A percentile compares a stretch with the other conserved stretches of the same genome.
Conservation (phyloP, 2,113 vertebrate species). For the Cephalopterus ornatus region DNA sequence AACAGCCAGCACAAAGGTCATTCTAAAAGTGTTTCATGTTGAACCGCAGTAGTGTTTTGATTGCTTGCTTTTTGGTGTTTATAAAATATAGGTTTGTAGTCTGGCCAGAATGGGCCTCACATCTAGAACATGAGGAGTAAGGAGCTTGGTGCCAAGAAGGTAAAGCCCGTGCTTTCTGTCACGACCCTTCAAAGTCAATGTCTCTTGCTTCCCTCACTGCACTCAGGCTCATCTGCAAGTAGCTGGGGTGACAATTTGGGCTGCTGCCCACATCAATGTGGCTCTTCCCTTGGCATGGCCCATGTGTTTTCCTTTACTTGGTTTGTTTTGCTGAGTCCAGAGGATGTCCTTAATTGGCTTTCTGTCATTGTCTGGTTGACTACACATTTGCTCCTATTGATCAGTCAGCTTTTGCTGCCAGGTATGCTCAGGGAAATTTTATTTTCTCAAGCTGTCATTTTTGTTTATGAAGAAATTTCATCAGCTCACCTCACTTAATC, state of each 20-base stretch:
- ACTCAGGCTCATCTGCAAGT: background rate
- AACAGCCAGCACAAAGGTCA: background rate
- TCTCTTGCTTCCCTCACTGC: background rate
- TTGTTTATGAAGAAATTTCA: slow-evolving; percentile 27
- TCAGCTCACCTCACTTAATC: slow-evolving; percentile 37
- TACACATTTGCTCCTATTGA: background rate
- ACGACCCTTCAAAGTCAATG: fast-evolving
- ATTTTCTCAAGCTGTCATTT: slow-evolving; percentile 40
- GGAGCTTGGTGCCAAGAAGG: background rate
- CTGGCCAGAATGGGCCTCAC: background rate
- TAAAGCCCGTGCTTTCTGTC: background rate
- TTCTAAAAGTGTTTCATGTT: background rate
- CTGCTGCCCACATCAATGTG: background rate
- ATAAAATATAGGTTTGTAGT: background rate
- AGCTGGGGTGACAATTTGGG: background rate
- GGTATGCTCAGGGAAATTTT: slow-evolving; percentile 11
- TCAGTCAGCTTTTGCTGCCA: slow-evolving; percentile 27
- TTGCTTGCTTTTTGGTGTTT: background rate
- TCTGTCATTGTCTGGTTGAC: background rate
- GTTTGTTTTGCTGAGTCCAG: background rate
- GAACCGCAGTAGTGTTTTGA: background rate
- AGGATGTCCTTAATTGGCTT: background rate
- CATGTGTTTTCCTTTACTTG: background rate
- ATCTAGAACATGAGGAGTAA: background rate
- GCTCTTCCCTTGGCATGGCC: background rate